Evolutionary conservation across 2,797 vertebrate species (phyloP), one percentile per base, ranked within the genome.

Genomic region (Salmo trutta): DNA sequence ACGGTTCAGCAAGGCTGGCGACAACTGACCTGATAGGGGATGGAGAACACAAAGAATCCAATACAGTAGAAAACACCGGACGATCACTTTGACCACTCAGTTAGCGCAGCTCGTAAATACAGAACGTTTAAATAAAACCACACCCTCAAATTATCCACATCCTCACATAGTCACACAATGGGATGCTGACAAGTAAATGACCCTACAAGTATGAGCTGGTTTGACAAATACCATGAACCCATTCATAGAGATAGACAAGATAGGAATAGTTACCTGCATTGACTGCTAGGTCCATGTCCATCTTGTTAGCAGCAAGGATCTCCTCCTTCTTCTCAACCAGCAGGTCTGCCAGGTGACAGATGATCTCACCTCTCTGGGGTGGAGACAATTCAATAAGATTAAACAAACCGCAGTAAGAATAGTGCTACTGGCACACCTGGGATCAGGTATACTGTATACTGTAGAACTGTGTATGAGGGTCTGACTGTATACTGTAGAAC

Each of bases 281-380:
- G 75, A 92, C 92, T 68, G 97, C 97, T 54, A 96, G 91, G 77
- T 99, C 95, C 87, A 98, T 85, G 89, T 99, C 98, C 86, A 95
- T 94, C 87, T 96, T 96, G 91, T 98, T 99, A 76, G 97, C 97
- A 65, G 91, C 88, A 73, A 99, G 91, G 91, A 99, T 98, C 87
- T 97, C 95, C 3, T 99, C 96, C 83, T 94, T 95, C 83, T 95
- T 96, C 84, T 99, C 96, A 0, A 95, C 98, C 83, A 99, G 85
- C 75, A 98, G 93, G 51, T 98, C 97, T 78, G 98, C 96, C 83
- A 99, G 92, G 72, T 88, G 91, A 90, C 93, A 95, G 90, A 99
- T 97, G 78, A 99, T 95, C 84, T 99, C 97, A 4, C 96, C 95
- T 89, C 98, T 96, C 98, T 99, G 87, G 3, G 16, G 17, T 17